A percentile compares a stretch with the other conserved stretches of the same genome.
Conservation (phyloP, 2,113 vertebrate species). For the Penelope pileata region DNA sequence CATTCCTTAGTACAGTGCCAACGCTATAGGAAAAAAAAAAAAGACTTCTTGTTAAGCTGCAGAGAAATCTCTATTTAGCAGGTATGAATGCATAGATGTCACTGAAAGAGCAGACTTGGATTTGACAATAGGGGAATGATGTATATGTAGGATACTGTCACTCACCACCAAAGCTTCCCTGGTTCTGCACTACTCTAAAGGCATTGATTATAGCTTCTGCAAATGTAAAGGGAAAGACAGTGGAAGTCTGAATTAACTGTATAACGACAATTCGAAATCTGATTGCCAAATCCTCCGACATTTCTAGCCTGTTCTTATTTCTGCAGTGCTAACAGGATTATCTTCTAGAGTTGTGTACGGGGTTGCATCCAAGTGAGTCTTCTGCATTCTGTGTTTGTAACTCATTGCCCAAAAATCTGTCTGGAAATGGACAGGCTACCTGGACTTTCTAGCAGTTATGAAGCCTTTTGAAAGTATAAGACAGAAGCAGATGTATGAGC, state of each 20-base stretch:
- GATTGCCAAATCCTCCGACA: neutral
- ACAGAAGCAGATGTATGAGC: neutral
- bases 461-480: slow-evolving; percentile 21
- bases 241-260: neutral
- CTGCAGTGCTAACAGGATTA: neutral
- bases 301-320: neutral
- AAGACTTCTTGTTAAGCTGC: neutral
- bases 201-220: neutral
- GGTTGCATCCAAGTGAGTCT: neutral
- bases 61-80: neutral
- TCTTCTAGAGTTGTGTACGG: neutral
- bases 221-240: neutral
- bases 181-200: neutral
- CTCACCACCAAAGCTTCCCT: neutral
- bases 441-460: slow-evolving; percentile 20
- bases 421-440: slow-evolving; percentile 27
- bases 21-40: neutral
- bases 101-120: neutral
- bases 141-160: neutral
- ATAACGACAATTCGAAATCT: neutral
- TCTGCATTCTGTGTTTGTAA: slow-evolving; percentile 13
- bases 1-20: neutral
- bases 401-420: neutral
- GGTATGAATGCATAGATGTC: neutral
- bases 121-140: neutral